Evolutionary conservation across 2,888 invertebrate genomes (phyloP).

Genomic region (Bibio marci): DNA sequence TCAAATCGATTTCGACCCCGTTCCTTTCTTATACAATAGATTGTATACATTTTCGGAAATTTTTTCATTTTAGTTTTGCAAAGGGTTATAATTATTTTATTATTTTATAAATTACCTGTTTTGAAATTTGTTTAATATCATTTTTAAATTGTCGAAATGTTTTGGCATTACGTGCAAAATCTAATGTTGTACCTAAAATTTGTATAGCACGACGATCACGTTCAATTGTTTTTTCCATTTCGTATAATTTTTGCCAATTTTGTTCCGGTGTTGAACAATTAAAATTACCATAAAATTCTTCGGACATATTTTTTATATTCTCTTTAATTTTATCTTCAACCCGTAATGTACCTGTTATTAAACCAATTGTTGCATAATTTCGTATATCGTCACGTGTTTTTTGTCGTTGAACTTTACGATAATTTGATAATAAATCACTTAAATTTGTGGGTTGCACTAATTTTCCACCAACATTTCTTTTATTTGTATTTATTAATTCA

Average conservation of each 20-base stretch:
- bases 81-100: neutral
- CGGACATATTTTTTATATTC: conserved; percentile 17
- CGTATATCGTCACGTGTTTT: conserved; percentile 18
- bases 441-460: no score
- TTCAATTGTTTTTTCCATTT: conserved; percentile 20
- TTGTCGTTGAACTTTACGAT: no score
- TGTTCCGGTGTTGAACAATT: conserved; percentile 12
- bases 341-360: conserved; percentile 22
- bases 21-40: no score
- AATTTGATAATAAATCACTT: no score
- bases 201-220: conserved; percentile 22
- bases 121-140: conserved; percentile 11
- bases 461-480: no score
- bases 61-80: no score
- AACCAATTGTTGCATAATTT: conserved; percentile 20
- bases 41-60: no score
- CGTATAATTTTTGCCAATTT: conserved; percentile 17
- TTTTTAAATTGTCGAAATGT: conserved; percentile 14
- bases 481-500: no score
- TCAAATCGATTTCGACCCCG: no score
- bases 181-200: conserved; percentile 21
- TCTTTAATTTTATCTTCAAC: conserved; percentile 22
- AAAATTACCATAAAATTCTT: conserved; percentile 18
- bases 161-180: conserved; percentile 17
- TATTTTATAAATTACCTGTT: conserved; percentile 2